Conservation (phyloP, 2,797 vertebrate genomes). For the Phataginus tricuspis region DNA sequence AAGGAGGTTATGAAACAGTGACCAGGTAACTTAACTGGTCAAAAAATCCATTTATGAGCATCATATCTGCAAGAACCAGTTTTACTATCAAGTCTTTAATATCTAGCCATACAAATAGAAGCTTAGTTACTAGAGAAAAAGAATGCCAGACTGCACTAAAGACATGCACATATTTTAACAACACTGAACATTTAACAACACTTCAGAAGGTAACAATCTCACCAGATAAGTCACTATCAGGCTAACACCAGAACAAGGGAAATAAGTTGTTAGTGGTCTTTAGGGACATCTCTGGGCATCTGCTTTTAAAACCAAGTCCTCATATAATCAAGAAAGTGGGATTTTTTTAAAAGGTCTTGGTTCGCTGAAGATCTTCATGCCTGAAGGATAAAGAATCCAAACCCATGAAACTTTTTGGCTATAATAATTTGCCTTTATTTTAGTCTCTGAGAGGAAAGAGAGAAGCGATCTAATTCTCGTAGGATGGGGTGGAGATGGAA, state of each 20-base stretch:
- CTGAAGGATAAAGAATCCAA: slow-evolving; percentile 39
- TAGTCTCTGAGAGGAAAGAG: not conserved
- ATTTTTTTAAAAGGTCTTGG: not conserved
- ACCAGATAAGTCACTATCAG: not conserved
- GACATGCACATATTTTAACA: slow-evolving; percentile 11
- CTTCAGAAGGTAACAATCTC: not conserved
- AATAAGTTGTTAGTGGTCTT: not conserved
- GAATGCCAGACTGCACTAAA: not conserved
- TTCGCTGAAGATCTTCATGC: not conserved
- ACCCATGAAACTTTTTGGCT: not conserved
- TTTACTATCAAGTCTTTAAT: slow-evolving; percentile 41
- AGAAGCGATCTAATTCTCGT: not conserved
- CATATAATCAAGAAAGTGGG: not conserved
- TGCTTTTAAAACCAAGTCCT: slow-evolving; percentile 40
- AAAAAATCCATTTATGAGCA: not conserved
- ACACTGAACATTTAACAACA: slow-evolving; percentile 7
- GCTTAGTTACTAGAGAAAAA: not conserved
- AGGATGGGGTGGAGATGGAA: not conserved
- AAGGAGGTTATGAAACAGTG: not conserved
- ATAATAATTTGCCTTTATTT: not conserved
- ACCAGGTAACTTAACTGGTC: not conserved
- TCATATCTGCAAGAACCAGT: not conserved
- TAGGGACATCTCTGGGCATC: not conserved
- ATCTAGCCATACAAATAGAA: not conserved
- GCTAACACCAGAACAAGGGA: not conserved